A percentile compares a stretch with the other conserved stretches of the same genome.
Conservation (phyloP, 2,113 vertebrate species). For the Eolophus roseicapilla region DNA sequence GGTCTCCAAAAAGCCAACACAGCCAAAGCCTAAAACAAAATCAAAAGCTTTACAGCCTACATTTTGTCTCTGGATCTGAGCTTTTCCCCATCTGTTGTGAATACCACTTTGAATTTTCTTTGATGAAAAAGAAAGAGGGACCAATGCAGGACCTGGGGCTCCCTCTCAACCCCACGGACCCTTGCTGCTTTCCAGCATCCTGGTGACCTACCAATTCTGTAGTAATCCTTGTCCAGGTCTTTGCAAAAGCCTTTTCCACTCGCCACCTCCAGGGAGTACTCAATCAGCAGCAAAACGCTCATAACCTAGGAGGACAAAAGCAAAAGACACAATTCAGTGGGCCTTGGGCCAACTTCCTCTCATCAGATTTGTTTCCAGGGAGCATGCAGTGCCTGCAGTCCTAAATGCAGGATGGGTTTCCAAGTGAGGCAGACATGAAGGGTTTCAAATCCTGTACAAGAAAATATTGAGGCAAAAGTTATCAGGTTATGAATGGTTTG, state of each 20-base stretch:
- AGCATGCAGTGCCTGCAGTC: background rate
- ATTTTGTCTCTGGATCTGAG: background rate
- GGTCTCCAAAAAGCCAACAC: background rate
- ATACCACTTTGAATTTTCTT: background rate
- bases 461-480: background rate
- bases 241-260: slow-evolving; percentile 63
- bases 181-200: background rate
- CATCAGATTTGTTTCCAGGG: background rate
- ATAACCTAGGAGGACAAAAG: slow-evolving; percentile 60
- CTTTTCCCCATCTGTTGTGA: background rate
- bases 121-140: background rate
- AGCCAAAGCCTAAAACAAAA: background rate
- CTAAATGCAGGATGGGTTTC: background rate
- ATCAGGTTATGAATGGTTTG: background rate
- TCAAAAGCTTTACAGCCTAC: background rate
- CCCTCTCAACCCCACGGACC: background rate
- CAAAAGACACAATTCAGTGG: background rate
- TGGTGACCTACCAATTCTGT: slow-evolving; percentile 63
- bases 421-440: background rate
- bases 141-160: background rate
- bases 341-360: background rate
- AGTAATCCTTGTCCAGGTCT: slow-evolving; percentile 55
- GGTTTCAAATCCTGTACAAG: background rate
- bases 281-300: slow-evolving; percentile 67
- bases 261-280: slow-evolving; percentile 73